These are phyloP conservation scores for Reinhardtius hippoglossoides DNA, from an alignment of 2,113 vertebrate genomes.

Conservation along the genomic window DNA sequence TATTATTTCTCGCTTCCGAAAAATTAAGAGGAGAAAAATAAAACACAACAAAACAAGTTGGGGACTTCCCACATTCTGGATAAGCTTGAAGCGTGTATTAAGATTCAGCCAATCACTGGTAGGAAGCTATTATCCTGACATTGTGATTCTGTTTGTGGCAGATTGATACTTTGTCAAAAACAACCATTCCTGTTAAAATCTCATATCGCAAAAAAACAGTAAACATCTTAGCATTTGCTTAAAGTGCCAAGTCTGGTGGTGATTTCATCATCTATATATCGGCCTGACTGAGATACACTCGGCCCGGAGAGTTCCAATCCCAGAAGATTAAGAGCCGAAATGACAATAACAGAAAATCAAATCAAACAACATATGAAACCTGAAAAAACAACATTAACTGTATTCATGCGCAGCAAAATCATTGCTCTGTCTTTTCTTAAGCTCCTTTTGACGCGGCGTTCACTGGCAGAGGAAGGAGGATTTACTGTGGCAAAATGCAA, in stretches of 20 bases:
- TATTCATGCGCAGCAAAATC: slow-evolving; percentile 77
- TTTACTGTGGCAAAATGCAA: slow-evolving; percentile 77
- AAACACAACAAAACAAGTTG: slow-evolving; percentile 26
- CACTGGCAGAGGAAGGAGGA: slow-evolving; percentile 68
- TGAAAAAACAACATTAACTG: slow-evolving; percentile 82
- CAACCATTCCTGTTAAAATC: slow-evolving; percentile 36
- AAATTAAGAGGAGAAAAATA: slow-evolving; percentile 10
- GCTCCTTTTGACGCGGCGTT: slow-evolving; percentile 79
- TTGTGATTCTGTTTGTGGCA: slow-evolving; percentile 31
- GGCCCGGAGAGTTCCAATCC: slow-evolving; percentile 58
- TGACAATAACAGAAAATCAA: slow-evolving; percentile 82
- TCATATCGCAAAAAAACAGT: slow-evolving; percentile 21
- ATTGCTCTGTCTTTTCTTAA: slow-evolving; percentile 81
- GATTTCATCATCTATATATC: slow-evolving; percentile 43
- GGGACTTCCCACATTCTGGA: slow-evolving; percentile 5
- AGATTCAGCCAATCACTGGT: slow-evolving; percentile 27
- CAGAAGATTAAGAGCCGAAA: slow-evolving; percentile 77
- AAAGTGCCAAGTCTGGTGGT: slow-evolving; percentile 34
- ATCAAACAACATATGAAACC: slow-evolving; percentile 80
- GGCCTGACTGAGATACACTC: slow-evolving; percentile 37
- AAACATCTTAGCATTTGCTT: slow-evolving; percentile 64
- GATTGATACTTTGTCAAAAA: slow-evolving; percentile 37
- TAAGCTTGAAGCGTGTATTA: not conserved
- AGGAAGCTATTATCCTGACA: slow-evolving; percentile 30
- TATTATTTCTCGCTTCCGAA: slow-evolving; percentile 11